Base-by-base conservation (phyloP, 2,888 invertebrate genomes). In the Leptinotarsa haldemani region DNA sequence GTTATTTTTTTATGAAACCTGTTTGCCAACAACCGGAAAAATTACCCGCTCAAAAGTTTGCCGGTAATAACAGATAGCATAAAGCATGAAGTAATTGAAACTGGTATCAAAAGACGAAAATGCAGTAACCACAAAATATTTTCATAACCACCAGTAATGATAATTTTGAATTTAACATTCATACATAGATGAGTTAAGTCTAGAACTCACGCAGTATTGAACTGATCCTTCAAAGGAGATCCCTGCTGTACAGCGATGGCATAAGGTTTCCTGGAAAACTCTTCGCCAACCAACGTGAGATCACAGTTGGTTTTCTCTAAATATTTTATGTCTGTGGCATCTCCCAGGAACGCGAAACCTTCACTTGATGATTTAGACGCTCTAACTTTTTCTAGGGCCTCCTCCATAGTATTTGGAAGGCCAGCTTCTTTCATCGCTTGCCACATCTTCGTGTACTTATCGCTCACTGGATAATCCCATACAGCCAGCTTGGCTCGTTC, bases 241-340 rank as follows among this genome's bases (percentile, higher is more conserved):
- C 97, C 97, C 86, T 98, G 97, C 86, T 98, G 98, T 0, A 99
- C n/a, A 0, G 98, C 98, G 65, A 99, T 94, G 0, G 98, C 98
- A 83, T 98, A 98, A 0, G 99, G 99, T 85, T 99, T 99, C 74
- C 98, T 90, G 0, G 97, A 97, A 87, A 99, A 99, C 87, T 99
- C 98, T 77, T 98, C 97, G 0, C 99, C 99, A 0, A 98, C 95
- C 88, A 94, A 93, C 86, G 95, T 94, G 9, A 99, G 90, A 83
- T 97, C 96, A 84, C 97, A 97, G 86, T 93, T 94, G 1, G 93
- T 96, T 84, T 96, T 88, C 13, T 92, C 93, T 53, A 93, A 90
- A 75, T 87, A 88, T 73, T 94, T 92, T 56, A 98, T 95, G 82
- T 97, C 96, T 0, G 97, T 98, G 0, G 98, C 97, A 85, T 99